Percentiles rank a stretch among this genome's conserved stretches.
These are phyloP conservation scores for Drosophila antonietae DNA, from an alignment of 2,888 invertebrate species.

Conservation along the genomic window DNA sequence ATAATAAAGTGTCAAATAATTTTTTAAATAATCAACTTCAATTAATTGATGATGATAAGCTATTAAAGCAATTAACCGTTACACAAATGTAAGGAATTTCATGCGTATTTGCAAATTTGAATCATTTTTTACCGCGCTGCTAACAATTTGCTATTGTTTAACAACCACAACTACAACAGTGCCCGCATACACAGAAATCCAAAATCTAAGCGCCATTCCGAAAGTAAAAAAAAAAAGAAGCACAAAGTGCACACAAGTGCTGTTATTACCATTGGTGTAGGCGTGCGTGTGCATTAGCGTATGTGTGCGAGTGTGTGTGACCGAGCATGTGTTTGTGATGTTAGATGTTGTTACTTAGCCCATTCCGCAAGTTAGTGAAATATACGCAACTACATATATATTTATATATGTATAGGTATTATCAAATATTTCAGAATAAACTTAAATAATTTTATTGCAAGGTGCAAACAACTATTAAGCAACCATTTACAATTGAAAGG, in stretches of 20 bases:
- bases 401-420: slow-evolving; percentile 4
- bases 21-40: slow-evolving; percentile 28
- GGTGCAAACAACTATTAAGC: slow-evolving; percentile 20
- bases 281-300: slow-evolving; percentile 32
- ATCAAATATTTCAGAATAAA: slow-evolving; percentile 37
- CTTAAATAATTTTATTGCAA: slow-evolving; percentile 37
- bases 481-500: slow-evolving; percentile 54
- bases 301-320: slow-evolving; percentile 33
- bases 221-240: slow-evolving; percentile 38
- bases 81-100: slow-evolving; percentile 7
- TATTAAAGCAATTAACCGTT: slow-evolving; percentile 31
- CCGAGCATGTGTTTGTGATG: slow-evolving; percentile 63
- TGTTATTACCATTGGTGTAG: slow-evolving; percentile 44
- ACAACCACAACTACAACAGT: slow-evolving; percentile 25
- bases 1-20: slow-evolving; percentile 47
- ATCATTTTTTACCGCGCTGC: slow-evolving; percentile 18
- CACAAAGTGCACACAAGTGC: slow-evolving; percentile 55
- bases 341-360: slow-evolving; percentile 45
- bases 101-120: slow-evolving; percentile 27
- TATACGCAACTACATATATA: not conserved
- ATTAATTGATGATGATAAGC: slow-evolving; percentile 24
- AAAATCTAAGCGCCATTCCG: slow-evolving; percentile 46
- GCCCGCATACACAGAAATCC: slow-evolving; percentile 16
- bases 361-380: slow-evolving; percentile 49
- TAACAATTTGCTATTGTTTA: slow-evolving; percentile 40